phyloP scores from a whole-genome alignment of 2,888 invertebrate genomes.

The Macrosoma leucophasiata region DNA sequence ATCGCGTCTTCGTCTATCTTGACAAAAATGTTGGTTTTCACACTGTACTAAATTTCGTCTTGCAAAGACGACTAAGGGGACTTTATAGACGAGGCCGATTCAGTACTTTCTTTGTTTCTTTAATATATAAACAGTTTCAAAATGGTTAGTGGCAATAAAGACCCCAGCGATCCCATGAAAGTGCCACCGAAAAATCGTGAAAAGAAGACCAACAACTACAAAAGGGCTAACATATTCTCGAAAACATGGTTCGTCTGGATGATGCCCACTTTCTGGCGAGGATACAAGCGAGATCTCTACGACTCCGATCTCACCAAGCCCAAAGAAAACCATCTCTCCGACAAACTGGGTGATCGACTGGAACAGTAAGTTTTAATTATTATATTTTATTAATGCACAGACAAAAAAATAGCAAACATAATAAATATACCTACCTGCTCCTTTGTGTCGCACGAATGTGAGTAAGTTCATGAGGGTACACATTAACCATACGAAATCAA shows the following conservation, averaged over 20 bases:
- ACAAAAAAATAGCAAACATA: no score
- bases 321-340: constrained; percentile 79
- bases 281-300: constrained; percentile 78
- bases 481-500: constrained; percentile 26
- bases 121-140: constrained; percentile 30
- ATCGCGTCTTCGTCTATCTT: constrained; percentile 36
- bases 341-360: constrained; percentile 77
- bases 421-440: no score
- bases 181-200: constrained; percentile 63
- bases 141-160: constrained; percentile 71
- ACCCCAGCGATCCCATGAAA: constrained; percentile 56
- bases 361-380: constrained; percentile 65
- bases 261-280: constrained; percentile 75
- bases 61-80: constrained; percentile 25
- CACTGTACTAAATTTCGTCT: constrained; percentile 33
- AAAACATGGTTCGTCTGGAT: constrained; percentile 71
- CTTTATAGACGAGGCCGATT: constrained; percentile 28
- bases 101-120: constrained; percentile 7
- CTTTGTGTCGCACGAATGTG: no score
- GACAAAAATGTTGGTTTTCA: constrained; percentile 45
- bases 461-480: no score
- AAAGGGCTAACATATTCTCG: constrained; percentile 57
- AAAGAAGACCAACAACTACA: constrained; percentile 65
- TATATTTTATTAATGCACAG: constrained; percentile 5
- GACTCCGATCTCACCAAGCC: constrained; percentile 82